These are phyloP conservation scores for Rhinolophus ferrumequinum DNA, from an alignment of 2,113 vertebrate genomes.

Conservation along the genomic window DNA sequence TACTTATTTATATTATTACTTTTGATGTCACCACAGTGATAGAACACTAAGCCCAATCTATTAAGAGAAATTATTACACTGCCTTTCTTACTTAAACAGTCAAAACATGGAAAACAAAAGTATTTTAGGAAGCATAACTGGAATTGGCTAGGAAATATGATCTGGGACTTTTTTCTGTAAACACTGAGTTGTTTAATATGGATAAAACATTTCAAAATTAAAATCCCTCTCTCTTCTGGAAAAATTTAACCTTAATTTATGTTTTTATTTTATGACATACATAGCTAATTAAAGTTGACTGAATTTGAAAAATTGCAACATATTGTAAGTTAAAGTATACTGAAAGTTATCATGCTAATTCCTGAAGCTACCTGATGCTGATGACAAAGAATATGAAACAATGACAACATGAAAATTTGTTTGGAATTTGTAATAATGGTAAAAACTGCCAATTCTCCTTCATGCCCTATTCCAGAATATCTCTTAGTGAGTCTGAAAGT, in stretches of 20 bases:
- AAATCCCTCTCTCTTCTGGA: neutral
- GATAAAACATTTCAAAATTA: neutral
- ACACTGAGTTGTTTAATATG: neutral
- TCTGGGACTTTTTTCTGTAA: neutral
- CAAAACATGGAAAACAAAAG: neutral
- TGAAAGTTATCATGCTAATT: neutral
- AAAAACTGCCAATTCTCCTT: neutral
- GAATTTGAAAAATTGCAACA: neutral
- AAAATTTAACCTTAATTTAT: constrained; percentile 5
- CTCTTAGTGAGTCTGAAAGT: neutral
- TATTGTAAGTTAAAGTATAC: neutral
- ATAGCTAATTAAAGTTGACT: constrained; percentile 7
- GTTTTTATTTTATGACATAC: neutral
- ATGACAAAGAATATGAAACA: neutral
- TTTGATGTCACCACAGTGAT: neutral
- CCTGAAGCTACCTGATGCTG: neutral
- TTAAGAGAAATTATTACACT: neutral
- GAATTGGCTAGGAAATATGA: neutral
- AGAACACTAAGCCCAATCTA: neutral
- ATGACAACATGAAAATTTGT: neutral
- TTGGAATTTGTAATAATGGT: neutral
- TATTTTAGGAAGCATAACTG: neutral
- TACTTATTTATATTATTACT: neutral
- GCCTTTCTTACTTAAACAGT: neutral
- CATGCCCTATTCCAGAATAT: neutral